Conservation (phyloP, 1,140 invertebrate genomes). For the Ceratosolen solmsi region DNA sequence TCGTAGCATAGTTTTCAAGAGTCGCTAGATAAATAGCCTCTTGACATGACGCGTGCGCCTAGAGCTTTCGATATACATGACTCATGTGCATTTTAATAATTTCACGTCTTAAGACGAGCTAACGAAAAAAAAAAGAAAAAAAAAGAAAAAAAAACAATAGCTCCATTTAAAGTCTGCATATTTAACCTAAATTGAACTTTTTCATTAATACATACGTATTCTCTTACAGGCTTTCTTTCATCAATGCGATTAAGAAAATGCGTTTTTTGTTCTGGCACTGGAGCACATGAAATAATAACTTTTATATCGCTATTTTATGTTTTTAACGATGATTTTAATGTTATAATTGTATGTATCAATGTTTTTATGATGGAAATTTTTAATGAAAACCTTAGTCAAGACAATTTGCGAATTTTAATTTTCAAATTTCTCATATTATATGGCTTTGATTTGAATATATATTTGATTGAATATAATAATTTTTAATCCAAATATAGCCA, state of each 20-base stretch:
- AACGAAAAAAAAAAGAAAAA: not conserved
- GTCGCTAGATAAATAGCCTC: slow-evolving; percentile 11
- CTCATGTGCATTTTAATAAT: slow-evolving; percentile 42
- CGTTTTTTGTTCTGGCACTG: not conserved
- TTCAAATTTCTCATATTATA: too few species aligned
- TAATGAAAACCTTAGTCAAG: too few species aligned
- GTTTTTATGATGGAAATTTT: too few species aligned
- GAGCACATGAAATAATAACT: too few species aligned
- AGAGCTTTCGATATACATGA: not conserved
- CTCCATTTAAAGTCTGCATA: slow-evolving; percentile 14
- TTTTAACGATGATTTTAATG: too few species aligned
- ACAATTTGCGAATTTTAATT: too few species aligned
- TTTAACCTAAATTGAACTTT: slow-evolving; percentile 30
- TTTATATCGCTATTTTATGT: too few species aligned
- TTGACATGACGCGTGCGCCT: not conserved
- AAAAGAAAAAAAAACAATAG: slow-evolving; percentile 31
- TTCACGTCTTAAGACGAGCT: not conserved
- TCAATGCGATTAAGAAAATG: not conserved
- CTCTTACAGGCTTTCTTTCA: not conserved
- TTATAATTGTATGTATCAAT: too few species aligned
- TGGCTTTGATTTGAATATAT: too few species aligned
- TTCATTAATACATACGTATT: not conserved
- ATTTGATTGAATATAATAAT: too few species aligned
- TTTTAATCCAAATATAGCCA: too few species aligned
- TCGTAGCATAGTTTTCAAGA: slow-evolving; percentile 13